A percentile compares a stretch with the other conserved stretches of the same genome.
Conservation (phyloP, 2,888 invertebrate genomes). For the Hofmannophila pseudospretella region DNA sequence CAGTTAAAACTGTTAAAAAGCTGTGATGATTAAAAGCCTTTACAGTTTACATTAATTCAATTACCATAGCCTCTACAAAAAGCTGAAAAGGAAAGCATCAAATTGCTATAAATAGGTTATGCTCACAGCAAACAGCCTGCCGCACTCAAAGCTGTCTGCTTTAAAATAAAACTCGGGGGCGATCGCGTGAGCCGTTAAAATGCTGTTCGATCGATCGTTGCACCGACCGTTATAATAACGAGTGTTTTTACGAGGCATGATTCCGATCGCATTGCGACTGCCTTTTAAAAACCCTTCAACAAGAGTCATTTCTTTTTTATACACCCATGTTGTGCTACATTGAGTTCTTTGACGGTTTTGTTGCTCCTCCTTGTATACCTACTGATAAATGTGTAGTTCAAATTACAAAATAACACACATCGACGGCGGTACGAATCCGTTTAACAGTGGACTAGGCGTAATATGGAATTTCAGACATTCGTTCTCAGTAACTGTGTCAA, state of each 20-base stretch:
- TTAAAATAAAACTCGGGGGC: conserved; percentile 11
- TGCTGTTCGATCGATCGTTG: conserved; percentile 13
- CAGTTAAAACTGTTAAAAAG: too few relatives aligned
- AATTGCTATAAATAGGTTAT: conserved; percentile 9
- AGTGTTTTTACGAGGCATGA: conserved; percentile 12
- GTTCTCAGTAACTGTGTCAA: too few relatives aligned
- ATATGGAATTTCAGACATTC: too few relatives aligned
- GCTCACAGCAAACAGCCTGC: conserved; percentile 8
- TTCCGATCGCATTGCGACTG: conserved; percentile 12
- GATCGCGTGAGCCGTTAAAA: conserved; percentile 14
- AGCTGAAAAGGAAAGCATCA: background rate
- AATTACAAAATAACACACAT: too few relatives aligned
- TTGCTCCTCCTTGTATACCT: too few relatives aligned
- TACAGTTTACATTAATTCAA: background rate
- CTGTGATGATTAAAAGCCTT: background rate
- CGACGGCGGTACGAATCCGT: too few relatives aligned
- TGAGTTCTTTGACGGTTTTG: too few relatives aligned
- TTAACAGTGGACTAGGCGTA: too few relatives aligned
- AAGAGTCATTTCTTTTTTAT: conserved; percentile 3
- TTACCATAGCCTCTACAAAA: background rate
- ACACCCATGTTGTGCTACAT: background rate
- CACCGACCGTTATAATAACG: conserved; percentile 16
- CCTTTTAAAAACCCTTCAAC: conserved; percentile 12
- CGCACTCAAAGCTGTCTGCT: conserved; percentile 7
- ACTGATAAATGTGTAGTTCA: too few relatives aligned